Evolutionary conservation across 2,888 invertebrate genomes (phyloP).

Genomic region (Xestia rhomboidea): DNA sequence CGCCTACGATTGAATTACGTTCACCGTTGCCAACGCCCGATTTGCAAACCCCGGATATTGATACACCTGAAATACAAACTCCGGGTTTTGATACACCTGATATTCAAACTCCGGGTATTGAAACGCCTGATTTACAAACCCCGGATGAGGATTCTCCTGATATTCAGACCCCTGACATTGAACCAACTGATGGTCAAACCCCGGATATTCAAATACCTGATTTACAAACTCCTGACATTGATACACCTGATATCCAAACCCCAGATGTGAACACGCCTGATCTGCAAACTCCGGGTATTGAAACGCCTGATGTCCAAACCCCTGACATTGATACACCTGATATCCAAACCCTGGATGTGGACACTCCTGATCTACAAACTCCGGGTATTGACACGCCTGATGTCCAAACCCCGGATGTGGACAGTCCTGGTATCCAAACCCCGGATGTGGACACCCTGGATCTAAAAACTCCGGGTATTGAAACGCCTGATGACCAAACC

Average conservation of each 20-base stretch:
- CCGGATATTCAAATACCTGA: conserved; percentile 34
- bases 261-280: conserved; percentile 27
- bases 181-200: not conserved
- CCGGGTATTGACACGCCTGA: conserved; percentile 59
- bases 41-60: conserved; percentile 27
- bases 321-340: conserved; percentile 57
- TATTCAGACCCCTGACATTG: not conserved
- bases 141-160: conserved; percentile 13
- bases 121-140: conserved; percentile 49
- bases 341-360: not conserved
- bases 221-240: not conserved
- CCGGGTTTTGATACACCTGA: not conserved
- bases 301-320: not conserved
- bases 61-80: conserved; percentile 1
- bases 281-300: conserved; percentile 11
- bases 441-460: conserved; percentile 35
- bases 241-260: conserved; percentile 50
- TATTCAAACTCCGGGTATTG: conserved; percentile 33
- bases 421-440: conserved; percentile 52
- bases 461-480: no score
- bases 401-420: conserved; percentile 18
- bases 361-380: not conserved
- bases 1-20: conserved; percentile 66
- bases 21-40: conserved; percentile 60
- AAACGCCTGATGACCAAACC: conserved; percentile 19